Conservation (phyloP, 2,797 vertebrate genomes). For the Halcyon leucocephala region DNA sequence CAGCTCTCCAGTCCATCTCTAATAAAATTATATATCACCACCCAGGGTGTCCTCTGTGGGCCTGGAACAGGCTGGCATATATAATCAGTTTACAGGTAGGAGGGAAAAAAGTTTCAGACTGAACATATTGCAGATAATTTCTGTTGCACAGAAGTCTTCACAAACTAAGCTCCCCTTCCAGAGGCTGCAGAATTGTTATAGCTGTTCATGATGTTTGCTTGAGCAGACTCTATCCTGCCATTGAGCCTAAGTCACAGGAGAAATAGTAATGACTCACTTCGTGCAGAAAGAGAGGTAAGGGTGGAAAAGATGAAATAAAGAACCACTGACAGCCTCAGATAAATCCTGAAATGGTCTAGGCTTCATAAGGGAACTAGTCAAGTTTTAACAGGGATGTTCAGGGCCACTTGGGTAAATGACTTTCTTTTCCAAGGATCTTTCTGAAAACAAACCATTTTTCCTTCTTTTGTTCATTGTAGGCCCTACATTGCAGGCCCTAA, state of each 20-base stretch:
- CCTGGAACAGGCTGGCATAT: not conserved
- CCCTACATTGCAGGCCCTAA: not conserved
- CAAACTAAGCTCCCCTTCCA: not conserved
- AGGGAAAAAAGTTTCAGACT: not conserved
- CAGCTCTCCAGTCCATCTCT: not conserved
- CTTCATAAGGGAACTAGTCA: not conserved
- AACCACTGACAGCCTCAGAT: not conserved
- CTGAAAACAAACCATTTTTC: not conserved
- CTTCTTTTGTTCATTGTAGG: not conserved
- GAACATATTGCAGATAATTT: not conserved
- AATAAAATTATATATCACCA: conserved; percentile 4
- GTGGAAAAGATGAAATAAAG: not conserved
- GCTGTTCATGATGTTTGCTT: fast-evolving
- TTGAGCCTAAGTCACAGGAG: not conserved
- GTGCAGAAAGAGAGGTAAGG: not conserved
- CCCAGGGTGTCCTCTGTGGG: not conserved
- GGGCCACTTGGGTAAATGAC: not conserved
- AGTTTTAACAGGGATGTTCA: not conserved
- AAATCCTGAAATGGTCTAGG: not conserved
- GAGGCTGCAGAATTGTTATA: not conserved
- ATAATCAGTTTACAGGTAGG: not conserved
- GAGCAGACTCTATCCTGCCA: not conserved
- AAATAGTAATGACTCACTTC: not conserved
- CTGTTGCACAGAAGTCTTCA: not conserved
- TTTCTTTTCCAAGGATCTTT: not conserved